Evolutionary conservation across 2,797 vertebrate genomes (phyloP).

Genomic region (Cyclopterus lumpus): DNA sequence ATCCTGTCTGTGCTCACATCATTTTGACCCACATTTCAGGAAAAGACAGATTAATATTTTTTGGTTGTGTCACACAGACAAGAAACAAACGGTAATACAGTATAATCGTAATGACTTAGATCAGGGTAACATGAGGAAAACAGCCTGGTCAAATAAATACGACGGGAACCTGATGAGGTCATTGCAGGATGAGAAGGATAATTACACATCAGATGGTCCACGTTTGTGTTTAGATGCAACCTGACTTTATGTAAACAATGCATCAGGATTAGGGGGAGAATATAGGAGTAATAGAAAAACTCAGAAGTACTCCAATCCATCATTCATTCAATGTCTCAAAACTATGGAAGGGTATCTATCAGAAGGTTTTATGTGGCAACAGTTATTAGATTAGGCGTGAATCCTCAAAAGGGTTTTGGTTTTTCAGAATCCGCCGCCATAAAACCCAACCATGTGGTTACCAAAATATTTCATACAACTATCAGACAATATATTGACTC

Average conservation of each 20-base stretch:
- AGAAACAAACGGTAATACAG: slow-evolving; percentile 10
- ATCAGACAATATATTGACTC: too few relatives aligned
- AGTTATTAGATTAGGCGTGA: too few relatives aligned
- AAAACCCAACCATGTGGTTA: too few relatives aligned
- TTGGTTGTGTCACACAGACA: slow-evolving; percentile 26
- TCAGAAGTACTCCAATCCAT: slow-evolving; percentile 23
- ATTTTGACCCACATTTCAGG: slow-evolving; percentile 74
- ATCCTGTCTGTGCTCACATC: slow-evolving; percentile 72
- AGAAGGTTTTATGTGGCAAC: slow-evolving; percentile 2
- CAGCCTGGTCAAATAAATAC: slow-evolving; percentile 6
- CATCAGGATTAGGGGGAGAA: slow-evolving; percentile 43
- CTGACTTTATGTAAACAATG: slow-evolving; percentile 48
- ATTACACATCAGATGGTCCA: not conserved
- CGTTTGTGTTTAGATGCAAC: not conserved
- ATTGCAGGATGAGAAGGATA: slow-evolving; percentile 2
- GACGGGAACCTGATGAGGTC: slow-evolving; percentile 1
- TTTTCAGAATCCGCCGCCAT: too few relatives aligned
- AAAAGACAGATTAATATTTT: slow-evolving; percentile 63
- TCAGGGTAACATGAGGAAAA: not conserved
- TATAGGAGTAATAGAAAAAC: slow-evolving; percentile 28
- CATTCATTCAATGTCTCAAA: slow-evolving; percentile 28
- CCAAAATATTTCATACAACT: too few relatives aligned
- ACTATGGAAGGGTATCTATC: not conserved
- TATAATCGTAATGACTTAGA: slow-evolving; percentile 30
- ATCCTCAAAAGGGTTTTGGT: too few relatives aligned